Percentiles rank a stretch among this genome's conserved stretches.
Evolutionary conservation across 2,888 invertebrate genomes (phyloP).

Genomic region (Trachelus tabidus): DNA sequence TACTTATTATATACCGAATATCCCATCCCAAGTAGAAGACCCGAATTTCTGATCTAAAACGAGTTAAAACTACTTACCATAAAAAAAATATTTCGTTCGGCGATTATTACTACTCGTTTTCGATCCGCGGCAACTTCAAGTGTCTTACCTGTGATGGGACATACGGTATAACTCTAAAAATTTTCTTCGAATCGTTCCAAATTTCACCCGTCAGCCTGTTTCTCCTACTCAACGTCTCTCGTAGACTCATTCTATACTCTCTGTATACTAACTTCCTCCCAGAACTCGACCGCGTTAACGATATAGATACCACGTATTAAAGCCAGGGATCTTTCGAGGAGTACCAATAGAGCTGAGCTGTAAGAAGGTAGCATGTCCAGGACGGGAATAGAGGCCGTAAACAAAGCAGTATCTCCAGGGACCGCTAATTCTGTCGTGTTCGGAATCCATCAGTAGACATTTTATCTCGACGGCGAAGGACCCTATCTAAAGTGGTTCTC

Average conservation of each 20-base stretch:
- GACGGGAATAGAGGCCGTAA: conserved; percentile 21
- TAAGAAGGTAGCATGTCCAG: background rate
- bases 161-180: background rate
- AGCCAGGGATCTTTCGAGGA: background rate
- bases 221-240: background rate
- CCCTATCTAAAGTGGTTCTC: conserved; percentile 41
- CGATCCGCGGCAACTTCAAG: no score
- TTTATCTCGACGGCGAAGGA: conserved; percentile 29
- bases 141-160: no score
- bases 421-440: conserved; percentile 52
- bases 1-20: background rate
- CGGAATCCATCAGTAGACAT: conserved; percentile 47
- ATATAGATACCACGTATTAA: background rate
- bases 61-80: no score
- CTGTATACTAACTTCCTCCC: background rate
- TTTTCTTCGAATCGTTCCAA: background rate
- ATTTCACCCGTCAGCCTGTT: background rate
- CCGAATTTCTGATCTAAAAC: no score
- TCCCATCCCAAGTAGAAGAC: no score
- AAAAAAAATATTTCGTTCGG: no score
- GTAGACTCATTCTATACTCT: background rate
- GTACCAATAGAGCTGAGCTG: background rate
- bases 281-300: background rate
- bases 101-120: no score
- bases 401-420: conserved; percentile 34